A percentile compares a stretch with the other conserved stretches of the same genome.
phyloP scores from a whole-genome alignment of 2,888 invertebrate genomes.

The Elysia crispata region DNA sequence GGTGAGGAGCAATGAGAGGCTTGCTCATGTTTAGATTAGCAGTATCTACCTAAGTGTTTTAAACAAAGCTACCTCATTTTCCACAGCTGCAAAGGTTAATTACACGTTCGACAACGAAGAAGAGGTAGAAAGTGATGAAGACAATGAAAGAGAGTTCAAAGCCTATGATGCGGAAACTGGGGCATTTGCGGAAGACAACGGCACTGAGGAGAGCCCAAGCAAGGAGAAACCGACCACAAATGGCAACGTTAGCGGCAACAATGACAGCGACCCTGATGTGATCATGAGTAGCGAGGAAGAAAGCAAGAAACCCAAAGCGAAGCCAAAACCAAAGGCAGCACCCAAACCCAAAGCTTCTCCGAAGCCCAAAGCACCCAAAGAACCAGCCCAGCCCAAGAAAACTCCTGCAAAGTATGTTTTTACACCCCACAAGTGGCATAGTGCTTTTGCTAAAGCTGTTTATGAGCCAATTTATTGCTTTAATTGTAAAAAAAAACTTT shows the following conservation, averaged over 20 bases:
- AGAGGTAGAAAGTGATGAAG: slow-evolving; percentile 53
- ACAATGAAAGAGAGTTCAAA: slow-evolving; percentile 47
- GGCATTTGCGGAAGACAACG: neutral
- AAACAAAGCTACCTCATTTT: neutral
- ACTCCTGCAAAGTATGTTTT: slow-evolving; percentile 38
- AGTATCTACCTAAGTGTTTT: too few species aligned
- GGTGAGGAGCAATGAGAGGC: neutral
- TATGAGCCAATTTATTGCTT: too few species aligned
- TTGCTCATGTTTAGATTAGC: slow-evolving; percentile 9
- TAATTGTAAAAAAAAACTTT: too few species aligned
- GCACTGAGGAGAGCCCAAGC: neutral
- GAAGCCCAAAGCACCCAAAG: slow-evolving; percentile 14
- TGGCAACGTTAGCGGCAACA: neutral
- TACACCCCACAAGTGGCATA: neutral
- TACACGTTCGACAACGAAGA: slow-evolving; percentile 62
- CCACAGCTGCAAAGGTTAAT: slow-evolving; percentile 57
- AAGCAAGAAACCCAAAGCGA: slow-evolving; percentile 19
- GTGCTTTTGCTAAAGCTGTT: too few species aligned
- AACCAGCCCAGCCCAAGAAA: slow-evolving; percentile 39
- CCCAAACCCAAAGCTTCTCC: slow-evolving; percentile 39
- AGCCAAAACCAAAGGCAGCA: slow-evolving; percentile 35
- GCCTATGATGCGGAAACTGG: slow-evolving; percentile 29
- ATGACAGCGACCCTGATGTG: neutral
- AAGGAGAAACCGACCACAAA: neutral
- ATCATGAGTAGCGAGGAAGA: slow-evolving; percentile 39